phyloP scores from a whole-genome alignment of 2,797 vertebrate genomes.

The Anolis apletophallus region DNA sequence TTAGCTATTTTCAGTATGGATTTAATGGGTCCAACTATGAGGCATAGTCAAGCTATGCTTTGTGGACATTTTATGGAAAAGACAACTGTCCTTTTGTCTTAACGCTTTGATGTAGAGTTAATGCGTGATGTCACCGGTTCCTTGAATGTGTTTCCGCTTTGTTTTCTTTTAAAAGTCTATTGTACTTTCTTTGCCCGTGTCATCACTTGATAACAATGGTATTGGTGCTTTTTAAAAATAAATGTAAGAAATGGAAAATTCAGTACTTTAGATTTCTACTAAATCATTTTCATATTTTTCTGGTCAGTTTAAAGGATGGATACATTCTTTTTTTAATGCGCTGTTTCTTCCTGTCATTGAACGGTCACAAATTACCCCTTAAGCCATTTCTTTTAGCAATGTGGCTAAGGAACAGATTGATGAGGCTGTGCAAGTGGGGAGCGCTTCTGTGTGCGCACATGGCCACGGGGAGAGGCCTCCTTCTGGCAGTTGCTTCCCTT shows the following conservation, averaged over 20 bases:
- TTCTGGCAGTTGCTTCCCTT: not conserved
- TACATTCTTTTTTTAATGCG: slow-evolving; percentile 9
- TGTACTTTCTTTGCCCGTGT: slow-evolving; percentile 6
- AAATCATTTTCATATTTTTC: not conserved
- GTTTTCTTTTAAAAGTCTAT: not conserved
- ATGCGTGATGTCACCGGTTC: not conserved
- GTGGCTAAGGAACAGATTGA: not conserved
- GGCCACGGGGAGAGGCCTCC: not conserved
- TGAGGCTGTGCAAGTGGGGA: slow-evolving; percentile 10
- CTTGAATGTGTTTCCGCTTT: not conserved
- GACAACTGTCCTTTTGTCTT: not conserved
- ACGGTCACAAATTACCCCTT: slow-evolving; percentile 18
- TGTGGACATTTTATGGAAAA: not conserved
- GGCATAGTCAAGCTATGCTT: not conserved
- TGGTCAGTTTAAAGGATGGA: not conserved
- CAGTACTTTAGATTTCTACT: slow-evolving; percentile 19
- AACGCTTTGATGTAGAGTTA: not conserved
- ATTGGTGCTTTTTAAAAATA: slow-evolving; percentile 4
- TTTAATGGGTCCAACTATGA: not conserved
- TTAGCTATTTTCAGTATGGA: not conserved
- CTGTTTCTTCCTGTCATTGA: not conserved
- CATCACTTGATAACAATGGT: slow-evolving; percentile 11
- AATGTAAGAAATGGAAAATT: not conserved
- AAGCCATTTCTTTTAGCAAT: slow-evolving; percentile 19
- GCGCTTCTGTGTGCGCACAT: not conserved